Base-by-base conservation (phyloP, 1,140 invertebrate genomes). In the Melipona quadrifasciata region DNA sequence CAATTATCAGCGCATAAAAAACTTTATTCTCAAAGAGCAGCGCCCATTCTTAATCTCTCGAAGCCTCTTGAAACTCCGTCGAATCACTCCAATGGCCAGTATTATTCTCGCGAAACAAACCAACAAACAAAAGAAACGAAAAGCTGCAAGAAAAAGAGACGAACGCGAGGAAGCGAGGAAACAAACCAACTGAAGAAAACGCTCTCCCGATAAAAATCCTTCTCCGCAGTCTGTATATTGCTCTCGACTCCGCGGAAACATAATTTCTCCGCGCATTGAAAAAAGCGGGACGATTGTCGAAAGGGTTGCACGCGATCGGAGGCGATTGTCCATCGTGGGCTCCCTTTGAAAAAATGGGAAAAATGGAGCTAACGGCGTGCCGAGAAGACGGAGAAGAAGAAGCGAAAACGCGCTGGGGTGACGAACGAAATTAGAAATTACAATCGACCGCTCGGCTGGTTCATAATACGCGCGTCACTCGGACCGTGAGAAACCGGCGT, bases 401-500 rank as follows among this genome's bases (percentile, higher is more conserved):
- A 64, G 8, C n/a, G 57, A 68, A 68, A 31, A 31, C 31, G 19
- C 34, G 47, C 57, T 8, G 47, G 73, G 73, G n/a, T 82, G 81
- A 68, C 53, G 73, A 39, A 77, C 16, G 53, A 84, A 47, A 89
- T 89, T 89, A 89, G 76, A 89, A 89, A 84, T 89, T 84, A 84
- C 58, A 86, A 89, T 89, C 81, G 81, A 31, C 11, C 47, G 53
- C n/a, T 24, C n/a, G 80, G 80, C 87, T 78, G 67, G 80, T 89
- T 89, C 67, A 51, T 89, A 89, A 86, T 80, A 61, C 55, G 80
- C 72, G 71, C 82, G 64, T 77, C 83, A 73, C 64, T 64, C 27
- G 65, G 72, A 91, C 68, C 90, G 90, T 91, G 90, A 91, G 90
- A 91, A 91, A 89, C 70, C 84, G 61, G 78, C 58, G 16, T 76